These are phyloP conservation scores for Tachysurus vachellii DNA, from an alignment of 2,113 vertebrate species.

Conservation along the genomic window DNA sequence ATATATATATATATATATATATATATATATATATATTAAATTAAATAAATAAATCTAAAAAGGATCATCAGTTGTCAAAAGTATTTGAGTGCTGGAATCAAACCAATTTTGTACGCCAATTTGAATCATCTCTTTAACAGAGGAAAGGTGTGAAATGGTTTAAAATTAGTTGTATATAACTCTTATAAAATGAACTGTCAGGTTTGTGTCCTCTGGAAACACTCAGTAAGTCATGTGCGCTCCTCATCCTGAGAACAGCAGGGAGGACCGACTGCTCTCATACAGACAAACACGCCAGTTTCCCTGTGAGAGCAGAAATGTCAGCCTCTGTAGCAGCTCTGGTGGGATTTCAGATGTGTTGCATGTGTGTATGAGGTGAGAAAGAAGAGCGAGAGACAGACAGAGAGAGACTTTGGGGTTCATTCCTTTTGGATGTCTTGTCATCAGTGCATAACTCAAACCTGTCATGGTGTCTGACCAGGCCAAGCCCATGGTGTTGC, in stretches of 20 bases:
- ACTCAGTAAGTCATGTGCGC: neutral
- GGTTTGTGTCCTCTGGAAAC: neutral
- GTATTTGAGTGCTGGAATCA: neutral
- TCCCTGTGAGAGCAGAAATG: neutral
- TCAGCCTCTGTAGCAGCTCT: slow-evolving; percentile 1
- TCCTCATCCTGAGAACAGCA: neutral
- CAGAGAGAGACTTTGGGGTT: slow-evolving; percentile 31
- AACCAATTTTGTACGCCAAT: neutral
- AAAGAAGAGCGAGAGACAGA: neutral
- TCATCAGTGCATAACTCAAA: slow-evolving; percentile 34
- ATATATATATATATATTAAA: too few species aligned
- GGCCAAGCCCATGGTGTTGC: slow-evolving; percentile 40
- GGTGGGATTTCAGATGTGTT: neutral
- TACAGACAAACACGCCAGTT: neutral
- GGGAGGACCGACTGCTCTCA: neutral
- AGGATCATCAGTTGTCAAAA: neutral
- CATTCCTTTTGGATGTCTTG: slow-evolving; percentile 30
- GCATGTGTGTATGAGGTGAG: neutral
- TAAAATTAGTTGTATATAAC: neutral
- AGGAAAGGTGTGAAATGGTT: slow-evolving; percentile 3
- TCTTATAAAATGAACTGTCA: neutral
- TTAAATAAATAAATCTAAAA: neutral
- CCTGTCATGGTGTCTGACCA: slow-evolving; percentile 30
- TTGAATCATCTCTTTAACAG: neutral
- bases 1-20: too few species aligned